Base-by-base conservation (phyloP, 2,888 invertebrate species). In the Ctena decussata region DNA sequence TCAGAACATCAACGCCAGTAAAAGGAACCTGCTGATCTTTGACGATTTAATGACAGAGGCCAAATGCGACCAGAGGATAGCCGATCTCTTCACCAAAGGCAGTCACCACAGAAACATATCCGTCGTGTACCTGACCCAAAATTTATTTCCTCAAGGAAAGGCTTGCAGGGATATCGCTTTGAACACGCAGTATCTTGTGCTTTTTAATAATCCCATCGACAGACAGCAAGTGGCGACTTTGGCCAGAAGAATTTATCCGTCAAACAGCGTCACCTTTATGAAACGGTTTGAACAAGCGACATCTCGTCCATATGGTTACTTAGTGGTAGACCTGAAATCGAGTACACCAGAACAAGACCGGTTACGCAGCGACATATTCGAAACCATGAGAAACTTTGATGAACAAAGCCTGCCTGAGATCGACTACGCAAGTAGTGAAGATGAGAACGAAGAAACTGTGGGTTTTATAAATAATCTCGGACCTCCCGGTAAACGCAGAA, bases 31-130 rank as follows among this genome's bases (percentile, higher is more conserved):
- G 11, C 53, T 84, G 24, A 71, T 84, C 30, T 41, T 84, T 2
- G 84, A 80, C 37, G 84, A 84, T 71, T 27, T 84, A n/a, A 75
- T 78, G 41, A 80, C 81, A 37, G 74, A 80, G 24, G 81, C 77
- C 5, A 35, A 81, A 37, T 0, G 39, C 27, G 32, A 72, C n/a
- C 49, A 49, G 37, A 70, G 69, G 3, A 80, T 80, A 76, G 80
- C 75, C 39, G 32, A 73, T 30, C n/a, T 46, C 27, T 80, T 70
- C 77, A 80, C 53, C 21, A 81, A 75, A 30, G 80, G 85, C 3
- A 71, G 60, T 0, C 85, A 85, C 37, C 81, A 85, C 24, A 72
- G 37, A 78, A 18, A 71, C 18, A 44, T 82, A 1, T 70, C 49
- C 49, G 74, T 80, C 11, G 65, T 80, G 6, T 32, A 60, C 1